Percentiles rank a stretch among this genome's conserved stretches.
phyloP scores from a whole-genome alignment of 1,140 invertebrate species.

The Drosophila lini region DNA sequence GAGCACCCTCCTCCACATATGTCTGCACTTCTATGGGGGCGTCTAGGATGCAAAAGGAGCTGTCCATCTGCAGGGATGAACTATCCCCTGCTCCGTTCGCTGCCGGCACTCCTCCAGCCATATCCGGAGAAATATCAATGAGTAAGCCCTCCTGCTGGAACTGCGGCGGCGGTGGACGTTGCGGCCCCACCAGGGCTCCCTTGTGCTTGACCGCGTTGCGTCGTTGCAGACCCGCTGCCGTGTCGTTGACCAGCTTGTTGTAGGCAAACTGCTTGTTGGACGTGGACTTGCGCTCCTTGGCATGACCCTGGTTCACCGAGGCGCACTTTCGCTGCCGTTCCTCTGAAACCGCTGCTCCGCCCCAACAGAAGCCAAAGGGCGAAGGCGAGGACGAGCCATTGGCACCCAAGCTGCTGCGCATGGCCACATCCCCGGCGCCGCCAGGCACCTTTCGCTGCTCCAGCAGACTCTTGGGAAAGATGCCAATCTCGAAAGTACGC shows the following conservation, averaged over 20 bases:
- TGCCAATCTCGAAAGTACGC: slow-evolving; percentile 93
- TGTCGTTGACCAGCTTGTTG: slow-evolving; percentile 90
- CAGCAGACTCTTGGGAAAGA: slow-evolving; percentile 86
- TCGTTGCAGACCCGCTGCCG: slow-evolving; percentile 58
- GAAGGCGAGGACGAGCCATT: slow-evolving; percentile 89
- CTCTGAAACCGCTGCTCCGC: slow-evolving; percentile 88
- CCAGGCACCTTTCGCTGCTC: slow-evolving; percentile 58
- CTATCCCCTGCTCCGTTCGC: slow-evolving; percentile 42
- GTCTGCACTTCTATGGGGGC: slow-evolving; percentile 90
- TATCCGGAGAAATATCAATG: slow-evolving; percentile 87
- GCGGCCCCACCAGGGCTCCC: slow-evolving; percentile 75
- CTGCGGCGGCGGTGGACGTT: slow-evolving; percentile 85
- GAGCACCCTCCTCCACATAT: slow-evolving; percentile 33
- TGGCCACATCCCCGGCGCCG: slow-evolving; percentile 55
- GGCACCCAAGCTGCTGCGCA: slow-evolving; percentile 41
- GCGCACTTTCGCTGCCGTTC: slow-evolving; percentile 84
- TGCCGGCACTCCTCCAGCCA: slow-evolving; percentile 36
- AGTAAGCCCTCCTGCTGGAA: slow-evolving; percentile 85
- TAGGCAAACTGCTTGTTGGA: slow-evolving; percentile 90
- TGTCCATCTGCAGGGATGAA: slow-evolving; percentile 67
- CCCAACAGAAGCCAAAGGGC: slow-evolving; percentile 93
- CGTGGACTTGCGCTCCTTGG: slow-evolving; percentile 85
- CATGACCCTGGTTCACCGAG: slow-evolving; percentile 71
- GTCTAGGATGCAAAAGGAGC: slow-evolving; percentile 88
- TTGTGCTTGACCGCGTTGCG: slow-evolving; percentile 61